Percentiles rank a stretch among this genome's conserved stretches.
Evolutionary conservation across 2,797 vertebrate species (phyloP).

Genomic region (Heteromormyrus szaboi): DNA sequence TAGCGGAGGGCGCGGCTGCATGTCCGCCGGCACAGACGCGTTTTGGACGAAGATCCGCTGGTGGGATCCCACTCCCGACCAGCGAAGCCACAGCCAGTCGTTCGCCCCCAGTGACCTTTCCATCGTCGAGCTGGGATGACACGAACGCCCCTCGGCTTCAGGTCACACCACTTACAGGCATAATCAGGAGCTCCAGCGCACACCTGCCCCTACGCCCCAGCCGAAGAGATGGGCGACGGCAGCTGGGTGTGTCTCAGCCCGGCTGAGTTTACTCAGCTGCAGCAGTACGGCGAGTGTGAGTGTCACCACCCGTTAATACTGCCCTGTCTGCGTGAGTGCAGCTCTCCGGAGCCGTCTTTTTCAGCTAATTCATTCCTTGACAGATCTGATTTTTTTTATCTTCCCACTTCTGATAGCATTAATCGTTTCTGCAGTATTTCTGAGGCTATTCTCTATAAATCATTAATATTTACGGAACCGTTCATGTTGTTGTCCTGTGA

Average conservation of each 20-base stretch:
- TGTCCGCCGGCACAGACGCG: slow-evolving; percentile 15
- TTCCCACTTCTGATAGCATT: not conserved
- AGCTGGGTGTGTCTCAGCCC: slow-evolving; percentile 82
- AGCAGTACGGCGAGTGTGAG: slow-evolving; percentile 91
- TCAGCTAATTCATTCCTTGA: slow-evolving; percentile 11
- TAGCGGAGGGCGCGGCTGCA: slow-evolving; percentile 34
- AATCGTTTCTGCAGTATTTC: slow-evolving; percentile 21
- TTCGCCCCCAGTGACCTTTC: not conserved
- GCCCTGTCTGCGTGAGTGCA: slow-evolving; percentile 14
- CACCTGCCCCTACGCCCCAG: not conserved
- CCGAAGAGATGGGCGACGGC: slow-evolving; percentile 66
- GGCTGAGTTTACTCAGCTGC: slow-evolving; percentile 81
- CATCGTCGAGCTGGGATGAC: slow-evolving; percentile 42
- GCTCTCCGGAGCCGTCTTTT: slow-evolving; percentile 9
- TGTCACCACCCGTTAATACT: slow-evolving; percentile 38
- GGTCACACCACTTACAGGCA: slow-evolving; percentile 35
- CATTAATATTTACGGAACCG: slow-evolving; percentile 1
- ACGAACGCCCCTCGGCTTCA: slow-evolving; percentile 27
- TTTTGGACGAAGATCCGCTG: not conserved
- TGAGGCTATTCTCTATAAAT: slow-evolving; percentile 20
- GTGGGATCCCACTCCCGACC: slow-evolving; percentile 8
- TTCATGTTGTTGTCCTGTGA: not conserved
- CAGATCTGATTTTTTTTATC: slow-evolving; percentile 26
- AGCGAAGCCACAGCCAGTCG: slow-evolving; percentile 21
- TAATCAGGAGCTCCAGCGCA: slow-evolving; percentile 33